phyloP scores from a whole-genome alignment of 2,797 vertebrate species.

The Valencia hispanica region DNA sequence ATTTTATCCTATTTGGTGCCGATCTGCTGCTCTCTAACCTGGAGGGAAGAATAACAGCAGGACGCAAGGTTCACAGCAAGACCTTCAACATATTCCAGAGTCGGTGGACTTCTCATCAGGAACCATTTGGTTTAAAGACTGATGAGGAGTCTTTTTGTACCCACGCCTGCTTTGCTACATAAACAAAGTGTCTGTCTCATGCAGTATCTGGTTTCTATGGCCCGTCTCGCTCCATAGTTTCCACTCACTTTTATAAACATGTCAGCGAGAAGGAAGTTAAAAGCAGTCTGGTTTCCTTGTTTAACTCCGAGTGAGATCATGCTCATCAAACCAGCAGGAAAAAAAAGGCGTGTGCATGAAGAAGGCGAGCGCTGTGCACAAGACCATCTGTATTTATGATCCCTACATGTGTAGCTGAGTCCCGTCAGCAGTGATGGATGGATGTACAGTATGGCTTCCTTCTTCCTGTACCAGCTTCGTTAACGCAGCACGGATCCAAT shows the following conservation, averaged over 20 bases:
- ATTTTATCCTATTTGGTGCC: too few species aligned
- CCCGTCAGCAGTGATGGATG: background rate
- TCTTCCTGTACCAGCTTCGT: too few species aligned
- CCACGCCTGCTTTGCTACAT: constrained; percentile 2
- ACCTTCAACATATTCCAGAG: background rate
- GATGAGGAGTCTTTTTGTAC: background rate
- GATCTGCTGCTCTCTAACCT: too few species aligned
- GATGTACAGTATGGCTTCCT: too few species aligned
- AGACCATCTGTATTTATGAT: background rate
- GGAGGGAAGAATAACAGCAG: too few species aligned
- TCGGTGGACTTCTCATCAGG: background rate
- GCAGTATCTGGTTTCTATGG: constrained; percentile 31
- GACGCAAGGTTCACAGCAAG: too few species aligned
- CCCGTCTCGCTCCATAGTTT: background rate
- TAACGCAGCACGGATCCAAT: too few species aligned
- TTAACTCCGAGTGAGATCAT: constrained; percentile 1
- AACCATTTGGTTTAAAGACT: background rate
- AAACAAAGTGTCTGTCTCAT: constrained; percentile 31
- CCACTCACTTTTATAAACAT: constrained; percentile 60
- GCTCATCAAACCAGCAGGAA: background rate
- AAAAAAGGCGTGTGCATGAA: background rate
- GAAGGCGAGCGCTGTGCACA: background rate
- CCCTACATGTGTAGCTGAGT: background rate
- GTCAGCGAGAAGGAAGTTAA: constrained; percentile 53
- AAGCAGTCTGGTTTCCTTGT: constrained; percentile 34